Base-by-base conservation (phyloP, 1,140 invertebrate species). In the Gryon sp. region DNA sequence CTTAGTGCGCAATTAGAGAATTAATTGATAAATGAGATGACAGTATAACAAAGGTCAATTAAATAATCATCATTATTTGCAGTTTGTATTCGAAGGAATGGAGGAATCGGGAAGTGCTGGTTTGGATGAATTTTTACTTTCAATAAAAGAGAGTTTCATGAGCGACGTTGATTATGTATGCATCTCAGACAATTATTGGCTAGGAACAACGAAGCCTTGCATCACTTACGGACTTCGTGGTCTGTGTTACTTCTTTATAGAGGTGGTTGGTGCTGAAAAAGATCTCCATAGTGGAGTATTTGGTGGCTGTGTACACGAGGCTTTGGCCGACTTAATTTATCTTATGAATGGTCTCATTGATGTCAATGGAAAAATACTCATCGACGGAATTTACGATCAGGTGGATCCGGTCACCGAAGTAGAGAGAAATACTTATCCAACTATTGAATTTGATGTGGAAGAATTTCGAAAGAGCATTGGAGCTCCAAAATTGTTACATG, bases 181-280 rank as follows among this genome's bases (percentile, higher is more conserved):
- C 85, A 99, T 99, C 82, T 99, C 97, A 32, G 98, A 99, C 84
- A 99, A 99, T 89, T 99, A 99, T 83, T 99, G 98, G 98, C 87
- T 99, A 12, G 98, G 98, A 4, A 99, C 94, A 26, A 95, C 93
- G 7, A 98, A 98, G 84, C 98, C 98, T 0, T 99, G 98, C 85
- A 92, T 99, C 30, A 99, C 98, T 1, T 99, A 99, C 90, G 98
- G 98, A 3, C 91, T 99, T 0, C 91, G 97, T 80, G 98, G 98
- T 9, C 92, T 99, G 32, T 96, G 94, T 82, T 99, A 98, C 84
- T 99, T 98, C 84, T 92, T 92, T 79, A 81, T 99, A 20, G 96
- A 99, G 89, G 91, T 99, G 15, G 91, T 93, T 82, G 97, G 97
- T 89, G 93, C 97, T 4, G 87, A 88, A 18, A 97, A 97, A 90